Conservation (phyloP, 2,113 vertebrate species). For the Cebidichthys violaceus region DNA sequence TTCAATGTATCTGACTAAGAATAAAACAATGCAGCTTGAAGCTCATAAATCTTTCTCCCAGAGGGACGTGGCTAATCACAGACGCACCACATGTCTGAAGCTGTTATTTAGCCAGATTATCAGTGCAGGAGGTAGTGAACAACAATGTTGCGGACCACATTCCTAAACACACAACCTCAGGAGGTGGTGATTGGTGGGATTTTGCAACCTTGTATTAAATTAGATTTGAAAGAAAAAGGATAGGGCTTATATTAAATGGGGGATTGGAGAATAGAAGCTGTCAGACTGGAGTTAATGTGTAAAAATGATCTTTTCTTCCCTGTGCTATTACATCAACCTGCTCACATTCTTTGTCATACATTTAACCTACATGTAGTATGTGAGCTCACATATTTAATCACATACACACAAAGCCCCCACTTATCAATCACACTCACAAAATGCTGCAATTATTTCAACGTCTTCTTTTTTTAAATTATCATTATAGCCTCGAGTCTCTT, state of each 20-base stretch:
- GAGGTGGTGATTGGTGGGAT: conserved; percentile 42
- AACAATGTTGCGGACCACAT: conserved; percentile 44
- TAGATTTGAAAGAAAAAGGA: conserved; percentile 33
- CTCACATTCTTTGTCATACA: neutral
- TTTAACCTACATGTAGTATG: neutral
- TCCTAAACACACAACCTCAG: conserved; percentile 39
- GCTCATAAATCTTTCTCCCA: conserved; percentile 64
- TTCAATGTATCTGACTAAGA: conserved; percentile 43
- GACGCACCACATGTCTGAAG: conserved; percentile 50
- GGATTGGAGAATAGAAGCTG: conserved; percentile 55
- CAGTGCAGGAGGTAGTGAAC: conserved; percentile 43
- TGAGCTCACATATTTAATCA: neutral
- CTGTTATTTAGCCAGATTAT: conserved; percentile 64
- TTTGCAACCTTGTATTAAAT: conserved; percentile 47
- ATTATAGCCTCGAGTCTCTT: neutral
- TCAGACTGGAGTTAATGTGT: conserved; percentile 52
- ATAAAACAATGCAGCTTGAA: conserved; percentile 55
- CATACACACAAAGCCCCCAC: neutral
- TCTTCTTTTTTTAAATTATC: neutral
- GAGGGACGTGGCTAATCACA: conserved; percentile 62
- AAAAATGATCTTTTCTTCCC: conserved; percentile 53
- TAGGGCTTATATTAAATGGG: conserved; percentile 57
- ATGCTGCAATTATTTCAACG: neutral
- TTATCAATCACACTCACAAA: conserved; percentile 9
- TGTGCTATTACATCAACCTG: conserved; percentile 19